Percentiles rank a stretch among this genome's conserved stretches.
Conservation (phyloP, 2,888 invertebrate species). For the Polietes domitor region DNA sequence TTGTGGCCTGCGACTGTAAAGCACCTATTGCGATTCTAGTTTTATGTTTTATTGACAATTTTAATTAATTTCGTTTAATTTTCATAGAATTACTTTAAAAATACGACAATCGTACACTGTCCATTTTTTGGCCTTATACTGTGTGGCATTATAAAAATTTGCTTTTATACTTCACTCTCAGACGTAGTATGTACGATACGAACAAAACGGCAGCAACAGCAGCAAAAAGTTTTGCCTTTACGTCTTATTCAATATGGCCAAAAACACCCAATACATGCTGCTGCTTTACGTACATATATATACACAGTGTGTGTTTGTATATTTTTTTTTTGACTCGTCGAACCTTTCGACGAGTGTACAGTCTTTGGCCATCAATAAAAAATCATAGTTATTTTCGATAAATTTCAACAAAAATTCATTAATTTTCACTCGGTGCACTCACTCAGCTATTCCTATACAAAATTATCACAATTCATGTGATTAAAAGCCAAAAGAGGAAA, state of each 20-base stretch:
- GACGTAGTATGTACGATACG: constrained; percentile 38
- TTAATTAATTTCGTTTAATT: too few relatives aligned
- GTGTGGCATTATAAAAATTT: constrained; percentile 45
- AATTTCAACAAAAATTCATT: not conserved
- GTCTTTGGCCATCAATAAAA: constrained; percentile 20
- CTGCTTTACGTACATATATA: constrained; percentile 3
- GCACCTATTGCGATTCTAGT: too few relatives aligned
- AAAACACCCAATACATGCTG: constrained; percentile 57
- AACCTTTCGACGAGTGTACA: constrained; percentile 21
- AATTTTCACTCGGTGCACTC: not conserved
- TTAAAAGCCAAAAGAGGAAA: not conserved
- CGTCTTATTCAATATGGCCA: constrained; percentile 58
- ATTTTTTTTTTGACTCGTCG: constrained; percentile 3
- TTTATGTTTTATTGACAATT: too few relatives aligned
- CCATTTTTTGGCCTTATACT: constrained; percentile 45
- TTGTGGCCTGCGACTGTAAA: too few relatives aligned
- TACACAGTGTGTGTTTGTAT: not conserved
- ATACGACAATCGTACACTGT: not conserved
- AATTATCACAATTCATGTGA: not conserved
- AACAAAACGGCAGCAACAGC: constrained; percentile 28
- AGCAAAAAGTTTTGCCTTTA: constrained; percentile 34
- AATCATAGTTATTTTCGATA: constrained; percentile 1
- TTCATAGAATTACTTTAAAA: too few relatives aligned
- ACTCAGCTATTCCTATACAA: too few relatives aligned
- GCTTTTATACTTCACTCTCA: constrained; percentile 48